Percentiles rank a stretch among this genome's conserved stretches.
Evolutionary conservation across 2,113 vertebrate genomes (phyloP).

Genomic region (Perca fluviatilis): DNA sequence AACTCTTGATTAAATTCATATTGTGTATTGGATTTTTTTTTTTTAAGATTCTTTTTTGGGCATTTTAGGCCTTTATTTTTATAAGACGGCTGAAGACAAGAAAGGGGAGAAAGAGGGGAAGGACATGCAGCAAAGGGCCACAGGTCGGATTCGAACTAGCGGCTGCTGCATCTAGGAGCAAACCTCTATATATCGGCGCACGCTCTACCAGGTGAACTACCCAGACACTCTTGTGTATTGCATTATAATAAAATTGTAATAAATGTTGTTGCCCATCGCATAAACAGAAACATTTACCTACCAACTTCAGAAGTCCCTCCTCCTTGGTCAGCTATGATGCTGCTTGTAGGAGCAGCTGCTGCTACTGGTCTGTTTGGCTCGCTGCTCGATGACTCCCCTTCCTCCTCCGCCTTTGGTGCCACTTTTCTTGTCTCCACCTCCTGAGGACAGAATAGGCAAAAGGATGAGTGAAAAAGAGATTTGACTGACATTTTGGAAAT

Average conservation of each 20-base stretch:
- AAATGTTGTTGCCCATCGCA: neutral
- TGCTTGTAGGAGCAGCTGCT: slow-evolving; percentile 2
- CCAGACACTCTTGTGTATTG: neutral
- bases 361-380: slow-evolving; percentile 80
- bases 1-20: too few relatives aligned
- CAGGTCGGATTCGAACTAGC: too few relatives aligned
- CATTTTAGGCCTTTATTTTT: too few relatives aligned
- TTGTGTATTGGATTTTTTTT: too few relatives aligned
- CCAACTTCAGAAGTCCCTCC: slow-evolving; percentile 75
- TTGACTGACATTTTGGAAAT: neutral
- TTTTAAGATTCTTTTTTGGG: too few relatives aligned
- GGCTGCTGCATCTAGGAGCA: too few relatives aligned
- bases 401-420: slow-evolving; percentile 77
- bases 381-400: slow-evolving; percentile 74
- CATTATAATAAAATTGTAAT: neutral
- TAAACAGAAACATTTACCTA: slow-evolving; percentile 9
- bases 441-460: slow-evolving; percentile 37
- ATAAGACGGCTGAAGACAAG: too few relatives aligned
- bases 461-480: neutral
- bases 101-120: too few relatives aligned
- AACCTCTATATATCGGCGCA: too few relatives aligned
- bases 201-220: too few relatives aligned
- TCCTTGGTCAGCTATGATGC: slow-evolving; percentile 13
- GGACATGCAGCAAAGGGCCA: too few relatives aligned
- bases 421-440: slow-evolving; percentile 64